phyloP scores from a whole-genome alignment of 2,797 vertebrate genomes.

The Syngnathus acus region DNA sequence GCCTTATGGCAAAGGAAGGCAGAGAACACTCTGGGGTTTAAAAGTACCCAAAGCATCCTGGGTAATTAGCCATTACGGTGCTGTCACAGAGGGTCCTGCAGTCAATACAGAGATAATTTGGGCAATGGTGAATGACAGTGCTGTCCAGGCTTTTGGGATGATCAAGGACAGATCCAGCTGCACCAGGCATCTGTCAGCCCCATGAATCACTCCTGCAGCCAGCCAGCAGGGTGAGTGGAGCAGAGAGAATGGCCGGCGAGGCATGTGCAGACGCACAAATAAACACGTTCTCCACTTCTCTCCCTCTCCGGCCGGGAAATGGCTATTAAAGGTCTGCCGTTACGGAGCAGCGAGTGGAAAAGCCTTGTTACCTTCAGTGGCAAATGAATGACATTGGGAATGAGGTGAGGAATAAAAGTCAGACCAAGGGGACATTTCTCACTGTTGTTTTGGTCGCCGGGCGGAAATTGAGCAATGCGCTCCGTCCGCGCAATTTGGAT shows the following conservation, averaged over 20 bases:
- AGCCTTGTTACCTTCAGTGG: constrained; percentile 75
- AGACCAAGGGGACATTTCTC: constrained; percentile 61
- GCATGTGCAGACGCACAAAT: constrained; percentile 75
- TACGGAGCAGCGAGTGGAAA: constrained; percentile 69
- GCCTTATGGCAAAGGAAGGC: constrained; percentile 56
- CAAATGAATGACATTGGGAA: constrained; percentile 80
- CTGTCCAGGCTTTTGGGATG: constrained; percentile 99
- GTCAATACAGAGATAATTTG: constrained; percentile 99
- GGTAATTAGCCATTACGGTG: constrained; percentile 99
- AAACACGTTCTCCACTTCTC: constrained; percentile 71
- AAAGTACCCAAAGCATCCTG: constrained; percentile 98
- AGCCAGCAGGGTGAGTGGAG: constrained; percentile 82
- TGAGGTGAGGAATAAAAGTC: constrained; percentile 70
- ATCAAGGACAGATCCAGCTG: constrained; percentile 99
- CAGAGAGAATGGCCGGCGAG: constrained; percentile 83
- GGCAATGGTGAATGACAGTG: constrained; percentile 99
- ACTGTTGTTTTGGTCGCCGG: constrained; percentile 46
- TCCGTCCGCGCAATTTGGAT: constrained; percentile 36
- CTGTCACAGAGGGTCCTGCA: constrained; percentile 98
- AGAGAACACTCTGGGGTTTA: constrained; percentile 76
- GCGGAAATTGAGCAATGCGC: constrained; percentile 39
- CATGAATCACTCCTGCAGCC: constrained; percentile 99
- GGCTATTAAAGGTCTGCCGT: constrained; percentile 78
- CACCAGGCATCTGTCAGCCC: constrained; percentile 99
- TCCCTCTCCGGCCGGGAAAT: constrained; percentile 71